These are phyloP conservation scores for Onthophagus taurus DNA, from an alignment of 1,140 invertebrate genomes.

Conservation along the genomic window DNA sequence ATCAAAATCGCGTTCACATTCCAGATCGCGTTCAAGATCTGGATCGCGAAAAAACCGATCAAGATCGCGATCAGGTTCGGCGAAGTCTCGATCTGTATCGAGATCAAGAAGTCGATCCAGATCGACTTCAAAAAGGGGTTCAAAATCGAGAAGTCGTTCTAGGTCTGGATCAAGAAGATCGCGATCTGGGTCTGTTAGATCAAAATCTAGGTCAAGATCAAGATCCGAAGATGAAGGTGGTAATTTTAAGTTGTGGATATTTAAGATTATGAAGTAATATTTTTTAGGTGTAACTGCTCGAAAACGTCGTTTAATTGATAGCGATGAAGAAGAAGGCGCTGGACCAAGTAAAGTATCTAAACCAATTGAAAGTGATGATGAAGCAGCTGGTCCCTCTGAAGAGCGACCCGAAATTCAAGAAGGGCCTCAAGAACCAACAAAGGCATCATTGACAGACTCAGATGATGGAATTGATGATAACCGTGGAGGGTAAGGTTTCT, in stretches of 20 bases:
- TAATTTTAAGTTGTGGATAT: neutral
- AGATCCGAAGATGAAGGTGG: conserved; percentile 9
- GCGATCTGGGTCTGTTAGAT: conserved; percentile 3
- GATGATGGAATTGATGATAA: conserved; percentile 49
- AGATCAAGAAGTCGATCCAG: no score
- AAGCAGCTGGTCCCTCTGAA: conserved; percentile 35
- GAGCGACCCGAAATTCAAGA: conserved; percentile 34
- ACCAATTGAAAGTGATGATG: conserved; percentile 42
- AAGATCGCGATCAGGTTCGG: conserved; percentile 27
- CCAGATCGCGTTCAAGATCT: conserved; percentile 15
- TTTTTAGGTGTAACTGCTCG: conserved; percentile 19
- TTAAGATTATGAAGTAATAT: neutral
- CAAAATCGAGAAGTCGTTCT: conserved; percentile 14
- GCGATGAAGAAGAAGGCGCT: conserved; percentile 41
- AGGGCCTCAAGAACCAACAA: conserved; percentile 26
- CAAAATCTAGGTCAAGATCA: conserved; percentile 3
- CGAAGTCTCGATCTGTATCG: conserved; percentile 12
- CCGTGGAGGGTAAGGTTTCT: conserved; percentile 32
- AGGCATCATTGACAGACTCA: conserved; percentile 38
- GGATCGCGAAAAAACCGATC: conserved; percentile 24
- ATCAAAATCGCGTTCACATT: conserved; percentile 10
- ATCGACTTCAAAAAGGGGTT: conserved; percentile 10
- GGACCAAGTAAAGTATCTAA: conserved; percentile 38
- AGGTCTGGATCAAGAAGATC: conserved; percentile 18
- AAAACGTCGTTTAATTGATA: conserved; percentile 46